phyloP scores from a whole-genome alignment of 2,888 invertebrate genomes.

The Notodonta dromedarius region DNA sequence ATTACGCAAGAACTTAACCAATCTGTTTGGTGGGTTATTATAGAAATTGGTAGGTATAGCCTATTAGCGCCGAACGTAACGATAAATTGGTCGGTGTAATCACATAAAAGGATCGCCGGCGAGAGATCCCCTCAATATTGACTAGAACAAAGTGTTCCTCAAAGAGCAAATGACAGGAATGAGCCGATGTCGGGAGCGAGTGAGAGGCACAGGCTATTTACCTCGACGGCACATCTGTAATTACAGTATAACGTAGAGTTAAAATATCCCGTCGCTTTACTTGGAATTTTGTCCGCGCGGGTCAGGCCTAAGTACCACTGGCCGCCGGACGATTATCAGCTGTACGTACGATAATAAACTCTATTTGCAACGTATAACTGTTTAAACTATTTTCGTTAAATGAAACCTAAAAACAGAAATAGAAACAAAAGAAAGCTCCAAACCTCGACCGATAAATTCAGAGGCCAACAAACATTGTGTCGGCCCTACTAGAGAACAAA shows the following conservation, averaged over 20 bases:
- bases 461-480: constrained; percentile 30
- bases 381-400: neutral
- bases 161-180: constrained; percentile 71
- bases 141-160: constrained; percentile 65
- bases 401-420: neutral
- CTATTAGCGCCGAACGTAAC: constrained; percentile 62
- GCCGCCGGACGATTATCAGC: constrained; percentile 55
- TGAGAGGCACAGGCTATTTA: constrained; percentile 69
- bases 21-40: constrained; percentile 47
- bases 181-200: constrained; percentile 57
- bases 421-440: neutral
- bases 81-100: constrained; percentile 58
- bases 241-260: constrained; percentile 71
- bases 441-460: neutral
- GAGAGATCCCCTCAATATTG: constrained; percentile 58
- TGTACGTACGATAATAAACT: constrained; percentile 37
- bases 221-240: constrained; percentile 77
- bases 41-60: constrained; percentile 58
- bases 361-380: neutral
- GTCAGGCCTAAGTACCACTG: constrained; percentile 52
- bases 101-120: constrained; percentile 59
- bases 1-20: constrained; percentile 37
- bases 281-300: constrained; percentile 55
- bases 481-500: constrained; percentile 49
- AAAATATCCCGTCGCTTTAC: constrained; percentile 70